Percentiles rank a stretch among this genome's conserved stretches.
These are phyloP conservation scores for Thecophora atra DNA, from an alignment of 2,888 invertebrate genomes.

Conservation along the genomic window DNA sequence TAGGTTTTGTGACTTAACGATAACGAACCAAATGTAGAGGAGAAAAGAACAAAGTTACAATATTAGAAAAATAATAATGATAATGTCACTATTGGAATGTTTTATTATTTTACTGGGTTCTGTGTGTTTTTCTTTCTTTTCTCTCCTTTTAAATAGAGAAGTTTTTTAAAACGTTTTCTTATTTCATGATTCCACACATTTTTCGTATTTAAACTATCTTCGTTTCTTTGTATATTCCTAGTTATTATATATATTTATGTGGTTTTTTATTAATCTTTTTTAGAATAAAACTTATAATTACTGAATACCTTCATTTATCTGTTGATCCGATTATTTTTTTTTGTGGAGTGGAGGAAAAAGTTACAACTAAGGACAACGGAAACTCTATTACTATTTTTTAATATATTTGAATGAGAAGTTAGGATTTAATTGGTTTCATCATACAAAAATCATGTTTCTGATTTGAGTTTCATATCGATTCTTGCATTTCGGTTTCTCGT, in stretches of 20 bases:
- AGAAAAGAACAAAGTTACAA: background rate
- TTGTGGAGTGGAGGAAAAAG: too few species aligned
- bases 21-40: slow-evolving; percentile 11
- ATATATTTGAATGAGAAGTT: too few species aligned
- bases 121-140: slow-evolving; percentile 8
- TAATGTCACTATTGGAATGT: slow-evolving; percentile 55
- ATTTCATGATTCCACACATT: background rate
- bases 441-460: too few species aligned
- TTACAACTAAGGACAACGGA: too few species aligned
- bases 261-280: background rate
- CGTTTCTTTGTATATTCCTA: background rate
- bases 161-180: background rate
- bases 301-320: background rate
- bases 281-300: background rate
- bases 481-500: too few species aligned
- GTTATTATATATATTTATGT: background rate
- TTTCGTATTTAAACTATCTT: background rate
- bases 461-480: too few species aligned
- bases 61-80: slow-evolving; percentile 42
- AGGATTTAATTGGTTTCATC: too few species aligned
- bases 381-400: too few species aligned
- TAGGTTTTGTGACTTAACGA: background rate
- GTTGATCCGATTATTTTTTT: too few species aligned
- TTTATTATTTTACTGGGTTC: slow-evolving; percentile 13
- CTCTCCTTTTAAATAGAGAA: slow-evolving; percentile 12